Conservation (phyloP, 2,113 vertebrate species). For the Pollimyrus isidori region DNA sequence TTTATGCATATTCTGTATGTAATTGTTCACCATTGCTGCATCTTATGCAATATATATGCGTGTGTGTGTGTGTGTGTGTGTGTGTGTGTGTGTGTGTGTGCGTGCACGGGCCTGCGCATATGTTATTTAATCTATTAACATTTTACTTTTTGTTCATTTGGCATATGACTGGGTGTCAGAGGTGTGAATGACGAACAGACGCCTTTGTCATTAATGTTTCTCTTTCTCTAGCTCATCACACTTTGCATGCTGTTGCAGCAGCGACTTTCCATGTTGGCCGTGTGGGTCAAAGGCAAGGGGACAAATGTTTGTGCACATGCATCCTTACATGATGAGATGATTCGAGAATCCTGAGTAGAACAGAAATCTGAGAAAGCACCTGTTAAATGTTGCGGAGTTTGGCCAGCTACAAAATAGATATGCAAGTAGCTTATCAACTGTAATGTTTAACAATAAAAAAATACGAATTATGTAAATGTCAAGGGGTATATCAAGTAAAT, state of each 20-base stretch:
- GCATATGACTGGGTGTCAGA: neutral
- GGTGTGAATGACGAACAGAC: neutral
- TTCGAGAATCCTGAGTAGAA: conserved; percentile 6
- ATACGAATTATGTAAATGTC: neutral
- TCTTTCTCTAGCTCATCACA: neutral
- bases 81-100: neutral
- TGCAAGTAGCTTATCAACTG: conserved; percentile 41
- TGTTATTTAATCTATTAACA: neutral
- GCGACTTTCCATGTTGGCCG: neutral
- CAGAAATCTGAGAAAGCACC: conserved; percentile 21
- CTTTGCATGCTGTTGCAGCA: conserved; percentile 31
- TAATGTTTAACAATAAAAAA: conserved; percentile 24
- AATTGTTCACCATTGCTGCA: neutral
- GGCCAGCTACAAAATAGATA: conserved; percentile 40
- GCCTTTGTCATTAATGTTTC: neutral
- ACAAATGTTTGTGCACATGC: neutral
- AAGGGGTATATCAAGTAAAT: neutral
- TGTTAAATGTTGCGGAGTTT: conserved; percentile 42
- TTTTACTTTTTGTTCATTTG: neutral
- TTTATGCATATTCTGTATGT: neutral
- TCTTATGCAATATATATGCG: neutral
- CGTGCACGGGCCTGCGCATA: neutral
- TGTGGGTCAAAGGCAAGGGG: neutral
- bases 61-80: neutral
- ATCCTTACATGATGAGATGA: neutral